These are phyloP conservation scores for Lasioglossum leucozonium DNA, from an alignment of 2,888 invertebrate species.

Conservation along the genomic window DNA sequence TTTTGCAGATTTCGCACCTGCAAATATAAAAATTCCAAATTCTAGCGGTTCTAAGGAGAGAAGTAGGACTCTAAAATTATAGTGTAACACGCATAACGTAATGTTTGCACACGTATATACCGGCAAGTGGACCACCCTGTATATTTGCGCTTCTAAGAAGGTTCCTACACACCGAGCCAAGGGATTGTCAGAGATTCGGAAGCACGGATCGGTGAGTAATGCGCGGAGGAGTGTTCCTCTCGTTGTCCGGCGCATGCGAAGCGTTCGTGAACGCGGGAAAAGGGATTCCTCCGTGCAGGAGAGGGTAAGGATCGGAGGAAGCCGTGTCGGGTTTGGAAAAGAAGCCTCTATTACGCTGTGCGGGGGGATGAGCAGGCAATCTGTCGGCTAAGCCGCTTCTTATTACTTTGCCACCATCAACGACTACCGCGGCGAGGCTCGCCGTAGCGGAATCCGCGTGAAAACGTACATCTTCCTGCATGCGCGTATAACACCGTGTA, in stretches of 20 bases:
- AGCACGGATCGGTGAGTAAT: not conserved
- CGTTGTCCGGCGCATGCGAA: not conserved
- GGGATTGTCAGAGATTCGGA: not conserved
- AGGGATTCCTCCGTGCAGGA: not conserved
- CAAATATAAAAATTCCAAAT: too few species aligned
- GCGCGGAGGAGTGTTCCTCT: not conserved
- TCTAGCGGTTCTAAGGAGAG: too few species aligned
- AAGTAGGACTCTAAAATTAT: too few species aligned
- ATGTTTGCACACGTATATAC: too few species aligned
- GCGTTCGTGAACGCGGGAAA: conserved; percentile 3
- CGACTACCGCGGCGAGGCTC: conserved; percentile 52
- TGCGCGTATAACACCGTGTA: too few species aligned
- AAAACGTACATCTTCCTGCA: conserved; percentile 67
- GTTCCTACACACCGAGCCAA: not conserved
- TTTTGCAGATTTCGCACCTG: too few species aligned
- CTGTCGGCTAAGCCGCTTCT: conserved; percentile 81
- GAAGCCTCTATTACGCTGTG: conserved; percentile 68
- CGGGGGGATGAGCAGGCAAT: conserved; percentile 75
- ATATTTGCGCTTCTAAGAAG: not conserved
- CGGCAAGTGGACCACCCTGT: not conserved
- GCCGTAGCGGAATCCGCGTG: conserved; percentile 68
- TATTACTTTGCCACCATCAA: conserved; percentile 77
- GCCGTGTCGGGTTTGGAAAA: conserved; percentile 64
- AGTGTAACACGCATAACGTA: too few species aligned
- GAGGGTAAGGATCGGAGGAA: conserved; percentile 56